Evolutionary conservation across 2,888 invertebrate genomes (phyloP).

Genomic region (Diadegma fenestrale): DNA sequence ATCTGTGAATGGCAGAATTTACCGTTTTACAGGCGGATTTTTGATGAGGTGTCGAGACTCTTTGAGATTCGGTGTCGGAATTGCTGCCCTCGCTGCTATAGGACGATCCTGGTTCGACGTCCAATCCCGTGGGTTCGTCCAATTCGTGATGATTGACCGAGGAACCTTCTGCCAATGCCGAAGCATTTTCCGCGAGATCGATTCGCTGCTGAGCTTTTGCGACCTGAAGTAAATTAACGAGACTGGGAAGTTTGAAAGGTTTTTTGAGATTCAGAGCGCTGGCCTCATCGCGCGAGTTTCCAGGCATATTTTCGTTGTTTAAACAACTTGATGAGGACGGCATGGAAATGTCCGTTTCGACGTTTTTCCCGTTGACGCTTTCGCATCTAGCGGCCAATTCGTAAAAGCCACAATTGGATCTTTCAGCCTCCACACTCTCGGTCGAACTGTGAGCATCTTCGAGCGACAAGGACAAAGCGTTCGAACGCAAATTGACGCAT

Average conservation of each 20-base stretch:
- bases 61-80: conserved; percentile 82
- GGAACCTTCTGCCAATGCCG: conserved; percentile 76
- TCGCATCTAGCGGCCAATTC: conserved; percentile 55
- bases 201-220: conserved; percentile 77
- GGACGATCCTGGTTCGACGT: conserved; percentile 78
- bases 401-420: conserved; percentile 52
- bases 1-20: too few species aligned
- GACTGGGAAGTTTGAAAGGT: conserved; percentile 81
- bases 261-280: conserved; percentile 69
- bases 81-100: conserved; percentile 81
- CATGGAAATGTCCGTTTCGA: conserved; percentile 44
- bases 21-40: conserved; percentile 77
- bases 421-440: conserved; percentile 61
- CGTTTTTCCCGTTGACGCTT: not conserved
- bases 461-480: conserved; percentile 26
- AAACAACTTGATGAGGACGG: conserved; percentile 53
- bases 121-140: conserved; percentile 75
- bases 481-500: conserved; percentile 14
- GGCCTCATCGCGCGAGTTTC: conserved; percentile 68
- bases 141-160: conserved; percentile 72
- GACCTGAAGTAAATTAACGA: conserved; percentile 79
- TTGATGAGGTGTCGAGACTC: conserved; percentile 64
- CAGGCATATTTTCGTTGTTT: conserved; percentile 50
- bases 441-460: conserved; percentile 64
- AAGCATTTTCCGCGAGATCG: conserved; percentile 79